Percentiles rank a stretch among this genome's conserved stretches.
phyloP scores from a whole-genome alignment of 2,888 invertebrate species.

The Alcis repandata region DNA sequence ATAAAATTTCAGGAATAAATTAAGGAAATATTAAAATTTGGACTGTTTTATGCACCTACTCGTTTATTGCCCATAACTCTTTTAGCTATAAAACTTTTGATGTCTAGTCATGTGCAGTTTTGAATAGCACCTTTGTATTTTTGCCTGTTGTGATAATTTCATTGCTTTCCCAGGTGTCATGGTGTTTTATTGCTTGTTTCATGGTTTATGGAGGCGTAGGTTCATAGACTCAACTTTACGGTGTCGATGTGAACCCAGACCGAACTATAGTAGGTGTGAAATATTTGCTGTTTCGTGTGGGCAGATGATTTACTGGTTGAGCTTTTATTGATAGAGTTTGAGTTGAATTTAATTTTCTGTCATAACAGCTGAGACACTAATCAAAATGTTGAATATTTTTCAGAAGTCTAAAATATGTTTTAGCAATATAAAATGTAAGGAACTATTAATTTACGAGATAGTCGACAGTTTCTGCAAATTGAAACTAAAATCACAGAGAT shows the following conservation, averaged over 20 bases:
- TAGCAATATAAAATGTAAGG: too few species aligned
- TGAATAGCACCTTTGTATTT: conserved; percentile 14
- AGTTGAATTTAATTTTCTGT: too few species aligned
- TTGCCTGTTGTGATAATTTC: conserved; percentile 14
- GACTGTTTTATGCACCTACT: not conserved
- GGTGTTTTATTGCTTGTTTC: conserved; percentile 16
- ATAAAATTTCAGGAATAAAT: not conserved
- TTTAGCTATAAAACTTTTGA: not conserved
- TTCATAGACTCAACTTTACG: conserved; percentile 7
- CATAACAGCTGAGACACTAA: too few species aligned
- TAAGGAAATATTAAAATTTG: conserved; percentile 3
- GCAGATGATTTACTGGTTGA: conserved; percentile 1
- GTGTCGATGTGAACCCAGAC: conserved; percentile 6
- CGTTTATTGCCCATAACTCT: conserved; percentile 4
- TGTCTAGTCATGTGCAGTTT: conserved; percentile 1
- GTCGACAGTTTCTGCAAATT: too few species aligned
- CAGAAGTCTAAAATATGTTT: too few species aligned
- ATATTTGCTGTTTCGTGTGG: not conserved
- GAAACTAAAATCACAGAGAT: too few species aligned
- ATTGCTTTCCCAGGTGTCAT: conserved; percentile 18
- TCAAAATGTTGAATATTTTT: too few species aligned
- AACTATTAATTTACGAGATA: too few species aligned
- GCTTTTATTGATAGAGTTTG: not conserved
- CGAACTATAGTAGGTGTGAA: conserved; percentile 15
- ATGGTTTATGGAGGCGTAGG: conserved; percentile 24